phyloP scores from a whole-genome alignment of 2,888 invertebrate genomes.

The Spilarctia lutea region DNA sequence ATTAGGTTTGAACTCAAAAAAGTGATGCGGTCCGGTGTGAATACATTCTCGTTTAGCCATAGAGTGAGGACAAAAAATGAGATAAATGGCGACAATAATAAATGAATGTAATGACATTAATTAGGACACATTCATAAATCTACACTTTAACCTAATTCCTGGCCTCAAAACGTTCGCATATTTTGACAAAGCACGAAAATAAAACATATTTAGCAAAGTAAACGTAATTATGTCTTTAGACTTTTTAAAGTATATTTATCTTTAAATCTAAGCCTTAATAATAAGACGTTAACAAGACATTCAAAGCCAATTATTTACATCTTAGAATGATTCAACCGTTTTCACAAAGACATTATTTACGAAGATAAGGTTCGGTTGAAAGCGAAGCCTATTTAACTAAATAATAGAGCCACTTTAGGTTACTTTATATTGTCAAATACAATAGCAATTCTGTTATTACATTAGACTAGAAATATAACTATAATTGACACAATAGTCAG shows the following conservation, averaged over 20 bases:
- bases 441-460: neutral
- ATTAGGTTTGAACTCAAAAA: too few species aligned
- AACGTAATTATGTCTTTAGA: neutral
- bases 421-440: constrained; percentile 6
- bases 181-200: too few species aligned
- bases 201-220: neutral
- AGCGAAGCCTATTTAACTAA: constrained; percentile 21
- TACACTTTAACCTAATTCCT: too few species aligned
- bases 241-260: neutral
- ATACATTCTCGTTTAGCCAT: too few species aligned
- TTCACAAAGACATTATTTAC: constrained; percentile 14
- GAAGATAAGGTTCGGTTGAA: constrained; percentile 19
- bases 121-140: too few species aligned
- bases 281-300: neutral
- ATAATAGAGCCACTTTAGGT: constrained; percentile 17
- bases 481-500: neutral
- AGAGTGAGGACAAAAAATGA: too few species aligned
- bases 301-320: constrained; percentile 1
- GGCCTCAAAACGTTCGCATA: too few species aligned
- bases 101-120: too few species aligned
- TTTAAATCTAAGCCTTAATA: neutral
- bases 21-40: too few species aligned
- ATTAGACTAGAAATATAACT: constrained; percentile 2
- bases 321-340: constrained; percentile 12
- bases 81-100: too few species aligned